Conservation (phyloP, 2,888 invertebrate genomes). For the Helobdella robusta region DNA sequence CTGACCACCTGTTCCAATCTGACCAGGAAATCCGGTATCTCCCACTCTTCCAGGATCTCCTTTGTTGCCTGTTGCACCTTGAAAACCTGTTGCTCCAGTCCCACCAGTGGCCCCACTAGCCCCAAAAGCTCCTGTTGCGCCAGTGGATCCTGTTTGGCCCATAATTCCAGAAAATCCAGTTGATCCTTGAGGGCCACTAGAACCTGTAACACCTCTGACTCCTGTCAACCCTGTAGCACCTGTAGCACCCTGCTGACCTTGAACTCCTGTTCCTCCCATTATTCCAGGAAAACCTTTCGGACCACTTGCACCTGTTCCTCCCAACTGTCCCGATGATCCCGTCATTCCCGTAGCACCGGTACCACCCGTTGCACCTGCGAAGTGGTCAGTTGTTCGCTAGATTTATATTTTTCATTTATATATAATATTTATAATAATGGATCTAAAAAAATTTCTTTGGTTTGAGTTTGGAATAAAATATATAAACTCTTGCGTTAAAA, state of each 20-base stretch:
- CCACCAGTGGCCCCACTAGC: constrained; percentile 25
- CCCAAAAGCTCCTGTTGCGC: constrained; percentile 27
- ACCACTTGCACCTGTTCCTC: constrained; percentile 4
- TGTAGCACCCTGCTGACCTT: constrained; percentile 9
- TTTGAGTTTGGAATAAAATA: no score
- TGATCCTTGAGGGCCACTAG: background rate
- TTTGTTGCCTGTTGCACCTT: background rate
- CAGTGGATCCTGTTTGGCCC: constrained; percentile 1
- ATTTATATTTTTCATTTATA: no score
- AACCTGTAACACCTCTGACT: background rate
- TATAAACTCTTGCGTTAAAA: background rate
- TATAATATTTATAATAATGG: no score
- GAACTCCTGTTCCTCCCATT: background rate
- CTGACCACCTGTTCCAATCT: background rate
- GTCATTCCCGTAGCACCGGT: constrained; percentile 28
- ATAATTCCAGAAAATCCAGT: background rate
- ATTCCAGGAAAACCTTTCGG: constrained; percentile 6
- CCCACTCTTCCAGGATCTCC: constrained; percentile 4
- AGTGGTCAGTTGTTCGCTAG: constrained; percentile 26
- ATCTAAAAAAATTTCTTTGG: no score
- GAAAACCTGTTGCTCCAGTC: constrained; percentile 16
- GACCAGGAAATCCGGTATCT: background rate
- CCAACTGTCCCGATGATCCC: constrained; percentile 1
- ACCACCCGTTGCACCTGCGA: constrained; percentile 28
- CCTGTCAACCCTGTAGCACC: constrained; percentile 6